A percentile compares a stretch with the other conserved stretches of the same genome.
phyloP scores from a whole-genome alignment of 2,113 vertebrate genomes.

The Oriolus oriolus region DNA sequence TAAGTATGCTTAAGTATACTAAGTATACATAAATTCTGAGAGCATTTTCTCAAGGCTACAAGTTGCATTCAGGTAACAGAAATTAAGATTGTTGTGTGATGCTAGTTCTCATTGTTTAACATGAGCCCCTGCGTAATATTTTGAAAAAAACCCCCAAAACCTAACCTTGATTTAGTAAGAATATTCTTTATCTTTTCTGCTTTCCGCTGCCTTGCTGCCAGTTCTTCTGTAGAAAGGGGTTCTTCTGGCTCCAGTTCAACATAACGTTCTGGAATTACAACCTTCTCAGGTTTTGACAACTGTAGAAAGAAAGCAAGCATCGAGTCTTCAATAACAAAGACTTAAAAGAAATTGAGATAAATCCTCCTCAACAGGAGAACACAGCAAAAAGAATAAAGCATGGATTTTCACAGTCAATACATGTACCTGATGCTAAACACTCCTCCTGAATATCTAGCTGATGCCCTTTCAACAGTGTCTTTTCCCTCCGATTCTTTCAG shows the following conservation, averaged over 20 bases:
- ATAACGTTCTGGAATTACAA: conserved; percentile 91
- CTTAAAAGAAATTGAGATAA: not conserved
- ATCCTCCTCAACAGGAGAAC: not conserved
- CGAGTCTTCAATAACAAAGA: not conserved
- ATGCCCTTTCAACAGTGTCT: not conserved
- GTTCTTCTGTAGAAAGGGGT: conserved; percentile 87
- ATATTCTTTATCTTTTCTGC: conserved; percentile 94
- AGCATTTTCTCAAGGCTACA: not conserved
- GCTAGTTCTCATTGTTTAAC: not conserved
- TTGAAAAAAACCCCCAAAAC: not conserved
- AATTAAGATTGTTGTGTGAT: not conserved
- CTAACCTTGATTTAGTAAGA: conserved; percentile 90
- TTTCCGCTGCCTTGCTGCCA: conserved; percentile 87
- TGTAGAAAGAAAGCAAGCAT: conserved; percentile 30
- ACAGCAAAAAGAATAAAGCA: not conserved
- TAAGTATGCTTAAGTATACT: not conserved
- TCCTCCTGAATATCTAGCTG: not conserved
- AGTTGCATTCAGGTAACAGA: not conserved
- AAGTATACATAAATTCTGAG: not conserved
- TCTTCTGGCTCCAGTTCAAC: conserved; percentile 90
- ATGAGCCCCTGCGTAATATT: not conserved
- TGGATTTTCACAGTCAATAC: not conserved
- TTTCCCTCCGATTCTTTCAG: not conserved
- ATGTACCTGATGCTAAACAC: not conserved
- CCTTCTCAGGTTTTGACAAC: conserved; percentile 92